A percentile compares a stretch with the other conserved stretches of the same genome.
These are phyloP conservation scores for Liparis tanakae DNA, from an alignment of 2,797 vertebrate species.

Conservation along the genomic window DNA sequence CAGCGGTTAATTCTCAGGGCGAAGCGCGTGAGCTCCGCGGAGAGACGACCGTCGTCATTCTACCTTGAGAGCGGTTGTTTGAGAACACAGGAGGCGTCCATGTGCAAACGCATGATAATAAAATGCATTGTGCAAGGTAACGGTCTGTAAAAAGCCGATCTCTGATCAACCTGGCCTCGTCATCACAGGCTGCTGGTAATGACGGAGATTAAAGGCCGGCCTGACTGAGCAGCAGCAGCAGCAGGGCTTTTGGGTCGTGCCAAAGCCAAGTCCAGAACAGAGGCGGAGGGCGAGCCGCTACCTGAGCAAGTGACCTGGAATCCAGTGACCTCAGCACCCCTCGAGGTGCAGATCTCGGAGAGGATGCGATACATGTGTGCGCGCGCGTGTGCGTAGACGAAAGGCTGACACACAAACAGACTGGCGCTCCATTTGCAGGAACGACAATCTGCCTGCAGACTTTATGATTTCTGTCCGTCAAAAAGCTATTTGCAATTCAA, in stretches of 20 bases:
- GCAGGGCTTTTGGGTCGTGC: slow-evolving; percentile 40
- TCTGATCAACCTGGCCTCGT: slow-evolving; percentile 56
- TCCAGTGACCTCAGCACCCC: background rate
- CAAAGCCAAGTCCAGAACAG: slow-evolving; percentile 47
- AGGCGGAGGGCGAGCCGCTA: slow-evolving; percentile 32
- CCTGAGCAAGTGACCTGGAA: slow-evolving; percentile 67
- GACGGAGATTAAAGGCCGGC: slow-evolving; percentile 60
- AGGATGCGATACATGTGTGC: background rate
- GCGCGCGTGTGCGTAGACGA: background rate
- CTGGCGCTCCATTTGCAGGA: background rate
- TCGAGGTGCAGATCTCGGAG: slow-evolving; percentile 22
- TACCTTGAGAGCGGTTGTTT: slow-evolving; percentile 55
- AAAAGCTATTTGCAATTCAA: background rate
- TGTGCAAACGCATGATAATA: slow-evolving; percentile 68
- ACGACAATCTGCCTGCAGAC: background rate
- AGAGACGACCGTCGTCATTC: slow-evolving; percentile 28
- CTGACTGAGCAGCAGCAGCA: slow-evolving; percentile 55
- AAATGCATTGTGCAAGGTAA: slow-evolving; percentile 60
- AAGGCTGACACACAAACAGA: background rate
- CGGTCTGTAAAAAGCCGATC: slow-evolving; percentile 39
- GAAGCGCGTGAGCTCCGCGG: background rate
- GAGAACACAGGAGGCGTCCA: slow-evolving; percentile 45
- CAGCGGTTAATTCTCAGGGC: slow-evolving; percentile 20
- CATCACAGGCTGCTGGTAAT: slow-evolving; percentile 61
- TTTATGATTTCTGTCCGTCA: background rate